A percentile compares a stretch with the other conserved stretches of the same genome.
These are phyloP conservation scores for Phenacoccus solenopsis DNA, from an alignment of 1,140 invertebrate genomes.

Conservation along the genomic window DNA sequence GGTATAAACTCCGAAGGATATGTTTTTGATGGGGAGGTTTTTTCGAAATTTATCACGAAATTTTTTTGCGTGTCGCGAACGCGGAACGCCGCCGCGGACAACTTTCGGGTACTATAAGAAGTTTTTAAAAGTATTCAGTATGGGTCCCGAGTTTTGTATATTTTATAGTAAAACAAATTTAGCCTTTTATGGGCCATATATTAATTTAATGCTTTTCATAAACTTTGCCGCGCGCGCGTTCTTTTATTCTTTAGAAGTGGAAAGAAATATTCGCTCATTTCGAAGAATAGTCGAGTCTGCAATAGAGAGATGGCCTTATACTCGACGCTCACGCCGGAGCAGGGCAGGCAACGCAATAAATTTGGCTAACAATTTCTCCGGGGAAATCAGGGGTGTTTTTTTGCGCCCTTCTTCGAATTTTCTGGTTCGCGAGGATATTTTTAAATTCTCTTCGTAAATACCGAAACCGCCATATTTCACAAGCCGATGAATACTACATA, in stretches of 20 bases:
- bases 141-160: constrained; percentile 1
- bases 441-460: background rate
- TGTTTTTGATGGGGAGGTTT: background rate
- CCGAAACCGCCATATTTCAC: background rate
- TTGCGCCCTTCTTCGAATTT: background rate
- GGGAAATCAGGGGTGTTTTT: too few relatives aligned
- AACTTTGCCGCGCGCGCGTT: background rate
- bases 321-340: too few relatives aligned
- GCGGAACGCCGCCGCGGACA: background rate
- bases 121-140: constrained; percentile 3
- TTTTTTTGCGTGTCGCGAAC: background rate
- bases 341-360: background rate
- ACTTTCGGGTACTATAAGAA: background rate
- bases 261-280: background rate
- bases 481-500: background rate
- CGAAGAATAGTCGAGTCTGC: background rate
- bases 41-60: background rate
- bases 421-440: background rate
- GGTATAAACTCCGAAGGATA: background rate
- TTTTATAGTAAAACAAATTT: constrained; percentile 4
- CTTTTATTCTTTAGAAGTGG: background rate
- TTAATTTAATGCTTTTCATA: constrained; percentile 3
- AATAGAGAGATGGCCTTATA: background rate
- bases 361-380: background rate
- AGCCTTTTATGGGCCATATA: background rate